Conservation (phyloP, 2,113 vertebrate species). For the Lanius ludovicianus region DNA sequence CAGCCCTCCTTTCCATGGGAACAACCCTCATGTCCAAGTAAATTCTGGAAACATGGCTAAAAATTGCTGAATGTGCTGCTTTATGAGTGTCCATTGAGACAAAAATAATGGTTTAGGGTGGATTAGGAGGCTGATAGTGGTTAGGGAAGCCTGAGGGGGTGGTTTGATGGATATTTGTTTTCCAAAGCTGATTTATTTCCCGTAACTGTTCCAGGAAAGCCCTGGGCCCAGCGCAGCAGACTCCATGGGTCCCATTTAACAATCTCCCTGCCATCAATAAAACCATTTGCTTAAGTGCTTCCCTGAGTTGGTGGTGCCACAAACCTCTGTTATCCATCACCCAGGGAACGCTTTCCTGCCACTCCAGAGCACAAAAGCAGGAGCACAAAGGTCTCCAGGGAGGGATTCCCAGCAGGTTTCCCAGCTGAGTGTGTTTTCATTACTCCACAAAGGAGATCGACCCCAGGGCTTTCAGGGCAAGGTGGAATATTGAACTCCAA, state of each 20-base stretch:
- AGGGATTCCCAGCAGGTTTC: not conserved
- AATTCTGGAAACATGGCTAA: not conserved
- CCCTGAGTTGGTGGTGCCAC: not conserved
- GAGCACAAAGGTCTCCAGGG: not conserved
- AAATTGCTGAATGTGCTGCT: not conserved
- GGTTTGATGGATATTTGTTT: not conserved
- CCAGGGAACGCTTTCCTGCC: not conserved
- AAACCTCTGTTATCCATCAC: not conserved
- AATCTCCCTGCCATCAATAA: not conserved
- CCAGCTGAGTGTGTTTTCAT: not conserved
- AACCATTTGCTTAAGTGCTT: constrained; percentile 25
- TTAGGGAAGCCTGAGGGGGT: not conserved
- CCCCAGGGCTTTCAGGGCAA: not conserved
- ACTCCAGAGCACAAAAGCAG: not conserved
- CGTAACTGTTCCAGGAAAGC: not conserved
- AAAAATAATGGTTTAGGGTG: not conserved
- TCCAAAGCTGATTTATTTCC: not conserved
- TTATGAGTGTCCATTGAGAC: not conserved
- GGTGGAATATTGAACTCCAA: not conserved
- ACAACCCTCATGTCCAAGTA: no score
- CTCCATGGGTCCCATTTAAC: not conserved
- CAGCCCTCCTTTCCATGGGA: not conserved
- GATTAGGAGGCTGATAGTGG: not conserved
- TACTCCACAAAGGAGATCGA: not conserved
- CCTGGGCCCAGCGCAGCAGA: not conserved